A percentile compares a stretch with the other conserved stretches of the same genome.
These are phyloP conservation scores for Noctua janthe DNA, from an alignment of 2,888 invertebrate genomes.

Conservation along the genomic window DNA sequence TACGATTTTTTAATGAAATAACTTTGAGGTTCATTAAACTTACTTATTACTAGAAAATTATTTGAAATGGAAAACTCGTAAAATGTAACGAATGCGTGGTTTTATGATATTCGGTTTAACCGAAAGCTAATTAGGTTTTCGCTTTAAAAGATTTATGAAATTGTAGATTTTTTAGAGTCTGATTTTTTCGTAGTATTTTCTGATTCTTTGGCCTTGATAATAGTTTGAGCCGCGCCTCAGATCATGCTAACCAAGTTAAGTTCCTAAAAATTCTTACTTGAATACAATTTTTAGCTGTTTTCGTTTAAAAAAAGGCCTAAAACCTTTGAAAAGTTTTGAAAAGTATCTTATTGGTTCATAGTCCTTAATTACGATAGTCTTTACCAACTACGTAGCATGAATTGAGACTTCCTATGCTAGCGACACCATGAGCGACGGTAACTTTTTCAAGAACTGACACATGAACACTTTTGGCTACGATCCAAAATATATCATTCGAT, in stretches of 20 bases:
- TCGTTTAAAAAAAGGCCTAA: neutral
- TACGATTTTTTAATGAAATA: conserved; percentile 67
- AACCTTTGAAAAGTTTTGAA: neutral
- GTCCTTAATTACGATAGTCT: neutral
- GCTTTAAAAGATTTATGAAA: conserved; percentile 8
- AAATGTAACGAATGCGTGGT: conserved; percentile 33
- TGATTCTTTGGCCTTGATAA: neutral
- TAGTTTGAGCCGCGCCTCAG: neutral
- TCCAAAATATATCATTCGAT: neutral
- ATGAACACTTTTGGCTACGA: neutral
- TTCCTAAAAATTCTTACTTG: neutral
- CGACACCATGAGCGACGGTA: too few species aligned
- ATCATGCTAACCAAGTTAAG: neutral
- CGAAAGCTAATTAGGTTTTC: conserved; percentile 50
- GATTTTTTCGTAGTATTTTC: neutral
- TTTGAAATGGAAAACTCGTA: conserved; percentile 32
- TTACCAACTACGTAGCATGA: neutral
- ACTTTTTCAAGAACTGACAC: neutral
- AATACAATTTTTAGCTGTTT: neutral
- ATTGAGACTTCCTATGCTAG: neutral
- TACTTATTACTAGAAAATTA: conserved; percentile 37
- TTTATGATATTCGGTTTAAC: conserved; percentile 38
- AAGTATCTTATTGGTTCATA: neutral
- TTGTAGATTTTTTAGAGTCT: neutral
- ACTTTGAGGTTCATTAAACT: conserved; percentile 54